A percentile compares a stretch with the other conserved stretches of the same genome.
phyloP scores from a whole-genome alignment of 2,888 invertebrate genomes.

The Odontocolon sp. region DNA sequence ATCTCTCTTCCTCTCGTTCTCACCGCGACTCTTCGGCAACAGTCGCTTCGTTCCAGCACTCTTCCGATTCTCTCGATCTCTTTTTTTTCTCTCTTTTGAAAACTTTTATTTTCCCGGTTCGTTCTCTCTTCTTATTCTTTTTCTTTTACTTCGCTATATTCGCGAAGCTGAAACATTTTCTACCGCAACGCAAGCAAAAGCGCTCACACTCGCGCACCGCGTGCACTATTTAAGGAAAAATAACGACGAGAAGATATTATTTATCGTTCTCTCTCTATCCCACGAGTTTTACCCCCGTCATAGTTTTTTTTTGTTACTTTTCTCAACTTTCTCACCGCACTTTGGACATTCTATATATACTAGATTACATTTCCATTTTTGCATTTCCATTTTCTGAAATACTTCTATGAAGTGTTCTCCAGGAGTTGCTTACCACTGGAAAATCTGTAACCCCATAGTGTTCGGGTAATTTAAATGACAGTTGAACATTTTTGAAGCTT shows the following conservation, averaged over 20 bases:
- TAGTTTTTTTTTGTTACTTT: constrained; percentile 32
- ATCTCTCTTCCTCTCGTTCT: constrained; percentile 24
- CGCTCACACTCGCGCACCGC: constrained; percentile 39
- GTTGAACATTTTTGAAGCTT: too few species aligned
- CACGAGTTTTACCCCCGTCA: constrained; percentile 2
- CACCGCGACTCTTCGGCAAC: constrained; percentile 41
- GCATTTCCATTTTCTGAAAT: constrained; percentile 13
- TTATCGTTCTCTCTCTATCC: constrained; percentile 32
- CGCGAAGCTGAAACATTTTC: constrained; percentile 59
- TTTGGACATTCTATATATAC: constrained; percentile 9
- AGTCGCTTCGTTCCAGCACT: constrained; percentile 33
- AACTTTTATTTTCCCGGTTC: constrained; percentile 18
- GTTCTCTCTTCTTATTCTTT: constrained; percentile 46
- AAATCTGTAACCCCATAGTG: too few species aligned
- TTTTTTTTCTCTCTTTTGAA: constrained; percentile 19
- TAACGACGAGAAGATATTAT: constrained; percentile 66
- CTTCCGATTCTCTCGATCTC: constrained; percentile 57
- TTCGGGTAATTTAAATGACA: neutral
- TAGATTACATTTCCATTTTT: constrained; percentile 9
- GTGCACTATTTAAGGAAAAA: constrained; percentile 67
- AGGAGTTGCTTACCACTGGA: too few species aligned
- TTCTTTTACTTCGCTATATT: constrained; percentile 42
- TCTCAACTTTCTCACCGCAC: constrained; percentile 44
- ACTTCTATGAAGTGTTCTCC: neutral
- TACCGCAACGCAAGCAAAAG: constrained; percentile 48